These are phyloP conservation scores for honey bee (Apis mellifera) DNA, from an alignment of 1,140 invertebrate species.

Conservation along the genomic window Amel_HAv3.1 CM009939.2:11451001-11451500, in stretches of 20 bases:
- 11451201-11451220: neutral
- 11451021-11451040: no score
- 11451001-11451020: no score
- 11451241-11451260: conserved; percentile 80
- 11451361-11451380: neutral
- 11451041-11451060: no score
- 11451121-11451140: no score
- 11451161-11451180: neutral
- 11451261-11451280: conserved; percentile 65
- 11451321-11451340: conserved; percentile 19
- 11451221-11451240: conserved; percentile 73
- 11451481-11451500: no score
- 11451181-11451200: conserved; percentile 20
- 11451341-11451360: neutral
- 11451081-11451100: no score
- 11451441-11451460: no score
- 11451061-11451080: no score
- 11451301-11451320: conserved; percentile 17
- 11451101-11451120: no score
- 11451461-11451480: no score
- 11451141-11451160: neutral
- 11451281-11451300: conserved; percentile 67
- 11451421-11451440: conserved; percentile 35
- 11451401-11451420: conserved; percentile 23
- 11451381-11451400: conserved; percentile 6